Evolutionary conservation across 2,113 vertebrate species (phyloP), one percentile per base, ranked within the genome.

Genomic region (Agapornis roseicollis): DNA sequence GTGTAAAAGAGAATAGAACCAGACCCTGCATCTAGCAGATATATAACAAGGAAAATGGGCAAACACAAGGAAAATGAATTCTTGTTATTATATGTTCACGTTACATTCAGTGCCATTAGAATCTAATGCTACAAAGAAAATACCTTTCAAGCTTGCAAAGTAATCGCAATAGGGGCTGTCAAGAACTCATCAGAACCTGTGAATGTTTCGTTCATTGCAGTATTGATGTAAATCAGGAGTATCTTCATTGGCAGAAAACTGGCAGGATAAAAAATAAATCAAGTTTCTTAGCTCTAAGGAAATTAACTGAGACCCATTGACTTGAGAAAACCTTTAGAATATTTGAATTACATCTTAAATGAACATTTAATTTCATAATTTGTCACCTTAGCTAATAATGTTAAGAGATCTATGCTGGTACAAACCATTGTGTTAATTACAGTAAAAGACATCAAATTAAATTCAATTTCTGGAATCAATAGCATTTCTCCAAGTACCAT

Each of bases 391-490:
- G 97, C 95, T 92, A 96, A 97, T 96, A 96, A 95, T 78, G 93
- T 97, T 98, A 97, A 97, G 95, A 98, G 90, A 96, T 94, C 95
- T 95, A 82, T 92, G 93, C 89, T 92, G 80, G 95, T 97, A 88
- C 86, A 97, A 94, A 95, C 95, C 95, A 90, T 97, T 88, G 85
- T 46, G 92, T 97, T 98, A 98, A 98, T 98, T 98, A 98, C 95
- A 97, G 96, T 95, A 97, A 97, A 98, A 97, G 93, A 88, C 93
- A 98, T 97, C 85, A 97, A 98, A 97, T 96, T 97, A 98, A 98
- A 98, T 98, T 97, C 95, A 97, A 13, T 95, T 97, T 96, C 97
- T 97, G 93, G 83, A 98, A 98, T 97, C 98, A 95, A 97, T 96
- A 97, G 64, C 86, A 93, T 95, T 97, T 98, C 96, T 95, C 94